phyloP scores from a whole-genome alignment of 1,140 invertebrate species.

The Panagrolaimus sp. region DNA sequence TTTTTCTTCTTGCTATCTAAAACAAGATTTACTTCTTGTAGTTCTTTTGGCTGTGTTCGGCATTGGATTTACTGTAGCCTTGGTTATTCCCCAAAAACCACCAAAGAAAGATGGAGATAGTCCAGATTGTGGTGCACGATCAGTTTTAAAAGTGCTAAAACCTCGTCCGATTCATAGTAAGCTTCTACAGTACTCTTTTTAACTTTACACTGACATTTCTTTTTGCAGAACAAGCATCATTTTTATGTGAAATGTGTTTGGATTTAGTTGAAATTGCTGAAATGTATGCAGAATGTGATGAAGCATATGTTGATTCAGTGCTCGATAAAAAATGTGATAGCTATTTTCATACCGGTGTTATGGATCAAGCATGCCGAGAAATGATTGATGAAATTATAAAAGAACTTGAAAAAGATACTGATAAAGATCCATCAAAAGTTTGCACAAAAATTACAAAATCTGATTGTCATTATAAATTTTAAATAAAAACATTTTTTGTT shows the following conservation, averaged over 20 bases:
- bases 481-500: background rate
- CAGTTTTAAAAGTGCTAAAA: too few species aligned
- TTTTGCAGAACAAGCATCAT: background rate
- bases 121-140: too few species aligned
- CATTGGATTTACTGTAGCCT: too few species aligned
- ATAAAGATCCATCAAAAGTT: background rate
- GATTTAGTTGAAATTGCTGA: slow-evolving; percentile 7
- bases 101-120: too few species aligned
- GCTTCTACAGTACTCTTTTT: too few species aligned
- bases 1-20: too few species aligned
- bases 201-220: too few species aligned
- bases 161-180: too few species aligned
- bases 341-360: background rate
- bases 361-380: background rate
- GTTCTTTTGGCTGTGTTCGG: too few species aligned
- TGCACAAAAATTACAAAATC: slow-evolving; percentile 4
- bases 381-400: background rate
- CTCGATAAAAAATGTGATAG: slow-evolving; percentile 2
- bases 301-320: background rate
- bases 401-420: background rate
- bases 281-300: slow-evolving; percentile 9
- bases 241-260: slow-evolving; percentile 8
- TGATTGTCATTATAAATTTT: background rate
- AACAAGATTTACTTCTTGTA: too few species aligned
- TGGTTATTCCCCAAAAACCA: too few species aligned